A percentile compares a stretch with the other conserved stretches of the same genome.
phyloP scores from a whole-genome alignment of 2,113 vertebrate genomes.

The Lampris megalopsis region DNA sequence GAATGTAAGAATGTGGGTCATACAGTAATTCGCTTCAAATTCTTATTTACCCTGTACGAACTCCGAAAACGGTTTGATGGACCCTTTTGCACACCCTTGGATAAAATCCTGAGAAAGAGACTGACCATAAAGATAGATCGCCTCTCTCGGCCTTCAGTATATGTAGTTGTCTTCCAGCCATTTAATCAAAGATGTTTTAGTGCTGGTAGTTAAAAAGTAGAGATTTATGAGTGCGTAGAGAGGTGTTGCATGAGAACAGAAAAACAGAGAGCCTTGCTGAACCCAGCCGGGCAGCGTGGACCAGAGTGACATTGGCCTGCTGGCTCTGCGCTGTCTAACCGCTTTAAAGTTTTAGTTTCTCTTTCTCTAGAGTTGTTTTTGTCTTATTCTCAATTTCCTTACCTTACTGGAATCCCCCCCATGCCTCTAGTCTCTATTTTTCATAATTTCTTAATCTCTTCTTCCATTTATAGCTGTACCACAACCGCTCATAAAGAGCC shows the following conservation, averaged over 20 bases:
- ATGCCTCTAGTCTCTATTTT: constrained; percentile 31
- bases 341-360: neutral
- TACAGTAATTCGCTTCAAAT: constrained; percentile 29
- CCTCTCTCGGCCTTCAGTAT: constrained; percentile 61
- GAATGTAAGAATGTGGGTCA: constrained; percentile 50
- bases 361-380: constrained; percentile 6
- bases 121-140: constrained; percentile 57
- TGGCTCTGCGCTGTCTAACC: no score
- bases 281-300: constrained; percentile 42
- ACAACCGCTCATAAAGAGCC: constrained; percentile 25
- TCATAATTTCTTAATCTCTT: constrained; percentile 18
- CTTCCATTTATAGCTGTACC: constrained; percentile 25
- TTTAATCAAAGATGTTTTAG: constrained; percentile 76
- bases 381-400: constrained; percentile 12
- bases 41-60: neutral
- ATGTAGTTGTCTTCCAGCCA: constrained; percentile 68
- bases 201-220: constrained; percentile 67
- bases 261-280: constrained; percentile 68
- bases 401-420: constrained; percentile 2
- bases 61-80: constrained; percentile 33
- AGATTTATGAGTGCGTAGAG: constrained; percentile 71
- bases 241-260: constrained; percentile 76
- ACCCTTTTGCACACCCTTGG: constrained; percentile 47
- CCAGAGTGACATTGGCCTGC: constrained; percentile 15
- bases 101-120: constrained; percentile 56